A percentile compares a stretch with the other conserved stretches of the same genome.
These are phyloP conservation scores for Hypena proboscidalis DNA, from an alignment of 2,888 invertebrate species.

Conservation along the genomic window DNA sequence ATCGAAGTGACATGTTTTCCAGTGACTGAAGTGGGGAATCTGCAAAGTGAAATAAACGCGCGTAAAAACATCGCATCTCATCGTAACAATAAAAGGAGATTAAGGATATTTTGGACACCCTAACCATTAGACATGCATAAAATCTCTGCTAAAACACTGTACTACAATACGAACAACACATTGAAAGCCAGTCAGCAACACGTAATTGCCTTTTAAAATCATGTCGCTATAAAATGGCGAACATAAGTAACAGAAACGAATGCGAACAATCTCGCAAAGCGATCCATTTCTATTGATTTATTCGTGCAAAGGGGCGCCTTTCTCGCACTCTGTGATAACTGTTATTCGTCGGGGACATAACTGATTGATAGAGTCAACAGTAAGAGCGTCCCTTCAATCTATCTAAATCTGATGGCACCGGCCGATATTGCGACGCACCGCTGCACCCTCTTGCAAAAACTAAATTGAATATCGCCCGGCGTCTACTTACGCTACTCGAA, in stretches of 20 bases:
- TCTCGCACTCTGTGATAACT: conserved; percentile 30
- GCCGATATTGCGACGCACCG: conserved; percentile 54
- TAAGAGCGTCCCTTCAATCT: conserved; percentile 53
- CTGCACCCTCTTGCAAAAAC: conserved; percentile 66
- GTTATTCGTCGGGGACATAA: conserved; percentile 38
- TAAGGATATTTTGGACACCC: background rate
- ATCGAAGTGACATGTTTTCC: conserved; percentile 80
- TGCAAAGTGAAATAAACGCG: conserved; percentile 69
- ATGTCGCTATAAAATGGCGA: conserved; percentile 16
- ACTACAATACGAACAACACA: too few relatives aligned
- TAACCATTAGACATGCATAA: background rate
- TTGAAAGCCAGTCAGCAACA: too few relatives aligned
- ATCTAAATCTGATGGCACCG: conserved; percentile 50
- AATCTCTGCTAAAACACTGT: too few relatives aligned
- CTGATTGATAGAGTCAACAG: conserved; percentile 53
- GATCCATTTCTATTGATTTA: conserved; percentile 41
- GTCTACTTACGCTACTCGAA: conserved; percentile 24
- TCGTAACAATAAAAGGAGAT: conserved; percentile 3
- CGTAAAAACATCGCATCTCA: conserved; percentile 49
- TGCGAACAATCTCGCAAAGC: conserved; percentile 32
- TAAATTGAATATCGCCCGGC: conserved; percentile 62
- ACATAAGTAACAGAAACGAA: conserved; percentile 31
- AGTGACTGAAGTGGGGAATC: conserved; percentile 72
- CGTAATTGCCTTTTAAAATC: too few relatives aligned
- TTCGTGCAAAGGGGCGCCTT: conserved; percentile 25